Percentiles rank a stretch among this genome's conserved stretches.
Evolutionary conservation across 1,140 invertebrate genomes (phyloP).

Genomic region (Eumeta japonica): DNA sequence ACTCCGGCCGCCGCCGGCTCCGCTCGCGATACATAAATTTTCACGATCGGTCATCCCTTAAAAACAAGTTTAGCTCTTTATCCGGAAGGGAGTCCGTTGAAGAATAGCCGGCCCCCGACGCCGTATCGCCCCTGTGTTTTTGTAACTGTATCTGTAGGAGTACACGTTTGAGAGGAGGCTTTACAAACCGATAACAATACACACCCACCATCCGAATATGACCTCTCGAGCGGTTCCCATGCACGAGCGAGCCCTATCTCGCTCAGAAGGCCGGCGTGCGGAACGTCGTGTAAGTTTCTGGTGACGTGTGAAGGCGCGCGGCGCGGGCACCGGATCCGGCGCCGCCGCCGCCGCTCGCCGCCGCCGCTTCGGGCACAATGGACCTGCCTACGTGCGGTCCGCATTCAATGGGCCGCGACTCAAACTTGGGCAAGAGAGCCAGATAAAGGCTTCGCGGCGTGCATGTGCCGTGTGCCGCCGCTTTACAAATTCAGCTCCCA

Average conservation of each 20-base stretch:
- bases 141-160: slow-evolving; percentile 39
- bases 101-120: slow-evolving; percentile 47
- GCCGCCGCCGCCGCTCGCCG: too few relatives aligned
- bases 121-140: slow-evolving; percentile 52
- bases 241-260: too few relatives aligned
- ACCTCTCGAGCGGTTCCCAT: too few relatives aligned
- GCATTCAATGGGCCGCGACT: slow-evolving; percentile 21
- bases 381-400: too few relatives aligned
- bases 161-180: too few relatives aligned
- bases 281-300: too few relatives aligned
- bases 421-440: slow-evolving; percentile 32
- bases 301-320: neutral
- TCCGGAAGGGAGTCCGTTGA: slow-evolving; percentile 47
- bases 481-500: slow-evolving; percentile 49
- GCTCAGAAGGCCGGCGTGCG: too few relatives aligned
- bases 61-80: slow-evolving; percentile 58
- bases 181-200: too few relatives aligned
- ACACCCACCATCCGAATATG: too few relatives aligned
- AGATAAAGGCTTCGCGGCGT: slow-evolving; percentile 45
- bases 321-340: neutral
- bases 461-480: slow-evolving; percentile 44
- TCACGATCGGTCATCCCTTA: slow-evolving; percentile 54
- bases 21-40: slow-evolving; percentile 55
- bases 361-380: too few relatives aligned
- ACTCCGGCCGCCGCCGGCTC: slow-evolving; percentile 37